Evolutionary conservation across 37 sponge, comb jelly and placozoan genomes (phyloP).

Genomic region (Agelas oroides): DNA sequence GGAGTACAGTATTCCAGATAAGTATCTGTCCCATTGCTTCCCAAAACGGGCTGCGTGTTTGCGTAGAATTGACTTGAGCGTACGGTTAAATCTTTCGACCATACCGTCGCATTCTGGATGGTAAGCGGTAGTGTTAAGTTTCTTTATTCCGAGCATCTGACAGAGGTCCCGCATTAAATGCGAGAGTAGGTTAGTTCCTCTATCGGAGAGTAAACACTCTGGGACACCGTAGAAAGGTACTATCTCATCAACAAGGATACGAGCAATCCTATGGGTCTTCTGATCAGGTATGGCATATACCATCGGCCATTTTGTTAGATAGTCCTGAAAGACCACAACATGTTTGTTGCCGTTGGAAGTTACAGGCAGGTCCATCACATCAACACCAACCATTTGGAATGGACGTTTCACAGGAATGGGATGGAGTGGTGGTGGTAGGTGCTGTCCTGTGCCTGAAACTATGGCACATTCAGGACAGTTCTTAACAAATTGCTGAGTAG

Average conservation of each 20-base stretch:
- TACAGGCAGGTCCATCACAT: conserved; percentile 58
- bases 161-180: conserved; percentile 31
- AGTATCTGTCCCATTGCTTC: conserved; percentile 34
- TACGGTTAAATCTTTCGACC: conserved; percentile 32
- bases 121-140: conserved; percentile 48
- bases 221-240: conserved; percentile 37
- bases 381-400: conserved; percentile 66
- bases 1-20: conserved; percentile 35
- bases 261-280: conserved; percentile 40
- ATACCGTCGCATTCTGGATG: conserved; percentile 46
- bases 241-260: conserved; percentile 34
- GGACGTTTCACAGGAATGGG: conserved; percentile 54
- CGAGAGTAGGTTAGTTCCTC: conserved; percentile 39
- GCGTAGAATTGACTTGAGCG: conserved; percentile 29
- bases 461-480: conserved; percentile 60
- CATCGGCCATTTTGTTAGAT: conserved; percentile 64
- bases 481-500: conserved; percentile 13
- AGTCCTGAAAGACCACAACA: conserved; percentile 64
- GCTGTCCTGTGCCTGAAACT: conserved; percentile 1
- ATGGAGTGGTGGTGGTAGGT: conserved; percentile 37
- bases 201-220: conserved; percentile 39
- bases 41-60: conserved; percentile 27
- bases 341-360: conserved; percentile 46
- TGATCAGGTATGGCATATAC: conserved; percentile 67
- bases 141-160: conserved; percentile 41